Evolutionary conservation across 1,140 invertebrate species (phyloP).

Genomic region (Pseudomyrmex dendroicus): DNA sequence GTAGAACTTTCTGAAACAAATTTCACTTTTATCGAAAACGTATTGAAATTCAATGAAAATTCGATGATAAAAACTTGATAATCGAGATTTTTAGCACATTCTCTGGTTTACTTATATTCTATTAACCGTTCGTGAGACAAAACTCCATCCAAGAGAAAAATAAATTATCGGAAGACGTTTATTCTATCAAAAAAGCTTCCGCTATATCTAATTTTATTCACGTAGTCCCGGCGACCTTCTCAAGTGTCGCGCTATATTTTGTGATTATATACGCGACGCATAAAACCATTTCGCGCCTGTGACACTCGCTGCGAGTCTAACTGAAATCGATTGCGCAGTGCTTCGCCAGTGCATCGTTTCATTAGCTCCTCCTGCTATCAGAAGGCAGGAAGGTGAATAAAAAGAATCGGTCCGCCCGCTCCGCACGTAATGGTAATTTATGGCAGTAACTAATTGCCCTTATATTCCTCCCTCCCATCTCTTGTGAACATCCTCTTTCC

Average conservation of each 20-base stretch:
- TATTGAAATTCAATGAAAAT: too few species aligned
- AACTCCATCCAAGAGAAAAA: too few species aligned
- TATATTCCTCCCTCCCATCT: background rate
- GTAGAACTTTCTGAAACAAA: too few species aligned
- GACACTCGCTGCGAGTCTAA: constrained; percentile 32
- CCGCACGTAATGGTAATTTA: constrained; percentile 63
- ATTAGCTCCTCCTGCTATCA: constrained; percentile 44
- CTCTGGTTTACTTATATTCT: too few species aligned
- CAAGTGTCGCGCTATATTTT: background rate
- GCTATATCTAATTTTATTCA: background rate
- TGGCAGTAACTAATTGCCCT: constrained; percentile 59
- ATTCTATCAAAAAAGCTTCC: background rate
- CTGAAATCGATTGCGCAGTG: constrained; percentile 54
- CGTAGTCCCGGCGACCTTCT: background rate
- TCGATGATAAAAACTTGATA: too few species aligned
- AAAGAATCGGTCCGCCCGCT: constrained; percentile 31
- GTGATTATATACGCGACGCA: background rate
- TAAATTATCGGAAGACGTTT: background rate
- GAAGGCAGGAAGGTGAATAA: constrained; percentile 42
- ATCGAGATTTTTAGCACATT: too few species aligned
- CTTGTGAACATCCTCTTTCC: constrained; percentile 10
- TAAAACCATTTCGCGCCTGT: constrained; percentile 26
- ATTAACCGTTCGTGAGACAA: too few species aligned
- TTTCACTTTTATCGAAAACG: too few species aligned
- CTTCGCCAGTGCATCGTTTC: constrained; percentile 49